These are phyloP conservation scores for Hydropsyche betteni DNA, from an alignment of 2,888 invertebrate genomes.

Conservation along the genomic window DNA sequence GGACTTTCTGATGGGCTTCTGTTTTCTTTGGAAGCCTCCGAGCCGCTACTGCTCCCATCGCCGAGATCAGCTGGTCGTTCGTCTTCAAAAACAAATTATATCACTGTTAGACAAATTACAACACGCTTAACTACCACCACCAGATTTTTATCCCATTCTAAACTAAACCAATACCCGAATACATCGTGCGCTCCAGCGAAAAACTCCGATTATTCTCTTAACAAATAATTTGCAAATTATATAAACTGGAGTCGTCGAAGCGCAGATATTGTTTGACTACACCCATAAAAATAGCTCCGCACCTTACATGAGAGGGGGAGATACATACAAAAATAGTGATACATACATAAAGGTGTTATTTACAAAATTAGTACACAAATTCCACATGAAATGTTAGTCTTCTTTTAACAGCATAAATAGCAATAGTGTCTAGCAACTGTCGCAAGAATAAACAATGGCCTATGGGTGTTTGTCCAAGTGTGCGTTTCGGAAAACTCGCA, in stretches of 20 bases:
- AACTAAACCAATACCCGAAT: slow-evolving; percentile 8
- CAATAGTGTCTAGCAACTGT: slow-evolving; percentile 13
- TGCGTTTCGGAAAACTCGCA: too few species aligned
- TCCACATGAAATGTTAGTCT: slow-evolving; percentile 5
- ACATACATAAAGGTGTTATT: slow-evolving; percentile 15
- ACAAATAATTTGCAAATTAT: neutral
- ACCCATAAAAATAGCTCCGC: neutral
- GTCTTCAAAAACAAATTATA: slow-evolving; percentile 47
- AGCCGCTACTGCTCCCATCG: slow-evolving; percentile 55
- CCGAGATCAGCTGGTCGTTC: slow-evolving; percentile 53
- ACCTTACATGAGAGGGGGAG: neutral
- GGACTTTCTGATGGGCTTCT: slow-evolving; percentile 16
- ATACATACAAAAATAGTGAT: neutral
- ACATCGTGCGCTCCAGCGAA: neutral
- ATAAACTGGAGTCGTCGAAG: neutral
- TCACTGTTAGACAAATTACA: slow-evolving; percentile 45
- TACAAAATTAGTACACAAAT: neutral
- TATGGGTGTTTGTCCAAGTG: too few species aligned
- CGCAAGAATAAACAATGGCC: neutral
- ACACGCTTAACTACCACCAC: slow-evolving; percentile 39
- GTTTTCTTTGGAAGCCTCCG: slow-evolving; percentile 54
- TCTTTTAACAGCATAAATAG: neutral
- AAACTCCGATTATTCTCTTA: neutral
- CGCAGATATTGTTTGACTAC: slow-evolving; percentile 15
- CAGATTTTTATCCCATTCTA: too few species aligned